Base-by-base conservation (phyloP, 2,113 vertebrate genomes). In the Mellivora capensis region DNA sequence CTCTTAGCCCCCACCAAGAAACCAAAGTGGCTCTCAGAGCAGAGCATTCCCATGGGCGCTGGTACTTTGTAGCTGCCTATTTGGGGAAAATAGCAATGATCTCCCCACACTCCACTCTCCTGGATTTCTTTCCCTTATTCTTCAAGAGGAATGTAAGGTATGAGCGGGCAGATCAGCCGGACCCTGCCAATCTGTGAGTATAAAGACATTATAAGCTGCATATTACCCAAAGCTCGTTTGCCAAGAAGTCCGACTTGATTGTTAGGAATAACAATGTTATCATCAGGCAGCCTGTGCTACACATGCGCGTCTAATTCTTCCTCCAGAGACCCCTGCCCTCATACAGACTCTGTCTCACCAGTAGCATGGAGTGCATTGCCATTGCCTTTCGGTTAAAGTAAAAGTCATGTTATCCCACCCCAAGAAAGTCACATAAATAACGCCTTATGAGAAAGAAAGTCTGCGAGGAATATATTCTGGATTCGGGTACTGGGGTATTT, bases 361-460 rank as follows among this genome's bases (percentile, higher is more conserved):
- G 76, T 77, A 86, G 74, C 69, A 96, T 79, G 62, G 10, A 44
- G 62, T 44, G 10, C 20, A n/a, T 44, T 84, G 52, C 34, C 62
- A 37, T 72, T 42, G 34, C 17, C 54, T 95, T 83, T 69, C 47
- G 31, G 57, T 91, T 91, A 95, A 84, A 79, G 77, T 83, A 93
- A 87, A 95, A 96, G 52, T 93, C 52, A 37, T 57, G 29, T 87
- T 77, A 62, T 44, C 8, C 44, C 52, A 72, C 59, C 44, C 52
- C 54, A 86, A 91, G n/a, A 59, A 11, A 72, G 61, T 82, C 91
- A 54, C 11, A 87, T 93, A 94, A 97, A 95, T 88, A 94, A 79
- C 20, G 90, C 71, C 71, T 94, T 86, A 81, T 72, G 76, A 97
- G 88, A 93, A 97, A 93, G 69, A 54, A 93, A 96, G 72, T 93